These are phyloP conservation scores for Girardinichthys multiradiatus DNA, from an alignment of 2,113 vertebrate genomes.

Conservation along the genomic window DNA sequence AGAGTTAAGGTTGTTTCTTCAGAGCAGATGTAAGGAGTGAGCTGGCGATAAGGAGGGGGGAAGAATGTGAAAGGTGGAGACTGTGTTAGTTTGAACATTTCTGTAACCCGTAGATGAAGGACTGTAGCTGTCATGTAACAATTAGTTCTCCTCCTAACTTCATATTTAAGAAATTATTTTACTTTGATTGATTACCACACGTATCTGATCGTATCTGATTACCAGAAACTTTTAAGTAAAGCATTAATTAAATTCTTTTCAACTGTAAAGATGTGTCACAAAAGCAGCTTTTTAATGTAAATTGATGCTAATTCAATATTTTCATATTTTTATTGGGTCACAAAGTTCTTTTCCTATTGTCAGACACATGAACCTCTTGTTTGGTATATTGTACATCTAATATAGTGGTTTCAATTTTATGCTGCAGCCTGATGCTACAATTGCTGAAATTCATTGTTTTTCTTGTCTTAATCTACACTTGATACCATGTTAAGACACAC, in stretches of 20 bases:
- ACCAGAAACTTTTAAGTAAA: not conserved
- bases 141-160: not conserved
- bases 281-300: not conserved
- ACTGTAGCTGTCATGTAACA: conserved; percentile 5
- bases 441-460: too few species aligned
- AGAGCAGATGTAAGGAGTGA: conserved; percentile 34
- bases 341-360: too few species aligned
- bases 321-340: not conserved
- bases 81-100: conserved; percentile 11
- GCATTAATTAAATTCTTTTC: too few species aligned
- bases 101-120: not conserved
- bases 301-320: not conserved
- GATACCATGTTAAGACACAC: too few species aligned
- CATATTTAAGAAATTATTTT: not conserved
- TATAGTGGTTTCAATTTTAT: too few species aligned
- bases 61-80: conserved; percentile 27
- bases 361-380: too few species aligned
- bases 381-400: too few species aligned
- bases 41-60: conserved; percentile 18
- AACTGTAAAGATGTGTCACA: not conserved
- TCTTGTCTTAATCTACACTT: too few species aligned
- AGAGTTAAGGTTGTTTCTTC: conserved; percentile 39
- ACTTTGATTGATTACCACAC: not conserved
- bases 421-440: too few species aligned
- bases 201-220: not conserved